Percentiles rank a stretch among this genome's conserved stretches.
These are phyloP conservation scores for Cheilosia impressa DNA, from an alignment of 2,888 invertebrate genomes.

Conservation along the genomic window DNA sequence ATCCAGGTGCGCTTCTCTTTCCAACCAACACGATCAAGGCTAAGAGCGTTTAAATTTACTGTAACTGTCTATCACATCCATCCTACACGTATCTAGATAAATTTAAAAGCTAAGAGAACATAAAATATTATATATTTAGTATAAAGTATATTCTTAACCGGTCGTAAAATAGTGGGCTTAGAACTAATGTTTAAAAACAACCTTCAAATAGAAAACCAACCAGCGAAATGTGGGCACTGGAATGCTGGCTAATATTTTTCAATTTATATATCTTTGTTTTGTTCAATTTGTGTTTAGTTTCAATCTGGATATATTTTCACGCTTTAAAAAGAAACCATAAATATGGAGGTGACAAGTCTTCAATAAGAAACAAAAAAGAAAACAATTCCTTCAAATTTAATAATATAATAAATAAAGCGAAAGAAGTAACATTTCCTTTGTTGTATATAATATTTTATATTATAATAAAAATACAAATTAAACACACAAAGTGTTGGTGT, in stretches of 20 bases:
- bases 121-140: slow-evolving; percentile 29
- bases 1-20: slow-evolving; percentile 51
- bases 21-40: slow-evolving; percentile 17
- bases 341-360: slow-evolving; percentile 29
- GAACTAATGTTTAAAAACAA: slow-evolving; percentile 16
- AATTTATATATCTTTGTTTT: slow-evolving; percentile 16
- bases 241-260: slow-evolving; percentile 37
- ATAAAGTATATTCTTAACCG: slow-evolving; percentile 50
- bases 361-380: neutral
- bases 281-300: slow-evolving; percentile 39
- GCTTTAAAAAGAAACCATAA: slow-evolving; percentile 7
- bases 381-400: slow-evolving; percentile 18
- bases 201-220: slow-evolving; percentile 11
- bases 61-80: slow-evolving; percentile 42
- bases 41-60: neutral
- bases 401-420: slow-evolving; percentile 44
- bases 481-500: slow-evolving; percentile 36
- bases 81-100: slow-evolving; percentile 58
- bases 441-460: slow-evolving; percentile 74
- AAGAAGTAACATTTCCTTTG: slow-evolving; percentile 59
- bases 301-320: slow-evolving; percentile 25
- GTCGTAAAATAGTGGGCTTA: slow-evolving; percentile 41
- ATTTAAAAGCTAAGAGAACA: slow-evolving; percentile 40
- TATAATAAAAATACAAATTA: slow-evolving; percentile 63
- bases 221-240: slow-evolving; percentile 18